Evolutionary conservation across 2,888 invertebrate species (phyloP).

Genomic region (Drosophila aldrichi): DNA sequence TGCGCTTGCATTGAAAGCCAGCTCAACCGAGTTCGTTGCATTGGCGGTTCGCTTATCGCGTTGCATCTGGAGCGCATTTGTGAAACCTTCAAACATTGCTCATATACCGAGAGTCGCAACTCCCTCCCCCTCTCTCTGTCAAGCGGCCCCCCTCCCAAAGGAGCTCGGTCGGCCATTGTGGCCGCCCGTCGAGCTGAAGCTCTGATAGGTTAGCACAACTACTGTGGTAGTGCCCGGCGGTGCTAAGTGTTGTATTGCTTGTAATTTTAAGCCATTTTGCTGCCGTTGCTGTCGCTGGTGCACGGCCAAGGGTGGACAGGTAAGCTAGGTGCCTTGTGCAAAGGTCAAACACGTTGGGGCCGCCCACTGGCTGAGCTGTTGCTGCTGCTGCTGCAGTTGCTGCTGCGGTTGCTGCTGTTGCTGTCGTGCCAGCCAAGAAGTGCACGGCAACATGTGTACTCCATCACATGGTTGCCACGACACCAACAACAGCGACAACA

Average conservation of each 20-base stretch:
- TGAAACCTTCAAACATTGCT: neutral
- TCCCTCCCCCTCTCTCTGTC: neutral
- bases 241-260: slow-evolving; percentile 73
- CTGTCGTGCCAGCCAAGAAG: slow-evolving; percentile 69
- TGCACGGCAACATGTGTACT: slow-evolving; percentile 77
- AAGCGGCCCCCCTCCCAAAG: slow-evolving; percentile 8
- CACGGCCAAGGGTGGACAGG: slow-evolving; percentile 2
- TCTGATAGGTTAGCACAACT: slow-evolving; percentile 61
- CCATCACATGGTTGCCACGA: slow-evolving; percentile 77
- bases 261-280: slow-evolving; percentile 69
- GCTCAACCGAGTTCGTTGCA: neutral
- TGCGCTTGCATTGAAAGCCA: too few species aligned
- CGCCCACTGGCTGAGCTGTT: slow-evolving; percentile 43
- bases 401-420: slow-evolving; percentile 7
- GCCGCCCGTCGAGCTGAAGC: slow-evolving; percentile 56
- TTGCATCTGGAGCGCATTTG: neutral
- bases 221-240: slow-evolving; percentile 18
- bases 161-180: slow-evolving; percentile 64
- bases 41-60: neutral
- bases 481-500: slow-evolving; percentile 39
- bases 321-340: slow-evolving; percentile 44
- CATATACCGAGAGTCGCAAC: neutral
- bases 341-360: slow-evolving; percentile 63
- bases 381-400: slow-evolving; percentile 2
- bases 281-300: slow-evolving; percentile 23